Evolutionary conservation across 2,113 vertebrate species (phyloP).

Genomic region (Dryoscopus gambensis): DNA sequence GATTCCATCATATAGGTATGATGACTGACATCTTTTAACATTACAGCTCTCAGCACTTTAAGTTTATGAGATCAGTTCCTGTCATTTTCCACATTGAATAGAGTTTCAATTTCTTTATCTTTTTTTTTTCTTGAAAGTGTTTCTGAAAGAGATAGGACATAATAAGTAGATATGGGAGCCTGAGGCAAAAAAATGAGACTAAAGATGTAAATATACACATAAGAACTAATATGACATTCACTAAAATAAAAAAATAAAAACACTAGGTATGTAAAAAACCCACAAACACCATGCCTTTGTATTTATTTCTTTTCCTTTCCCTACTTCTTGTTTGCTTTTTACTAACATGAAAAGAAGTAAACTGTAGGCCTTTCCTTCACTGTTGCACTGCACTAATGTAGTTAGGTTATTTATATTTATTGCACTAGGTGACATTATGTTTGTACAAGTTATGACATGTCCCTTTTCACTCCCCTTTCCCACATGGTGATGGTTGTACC

Average conservation of each 20-base stretch:
- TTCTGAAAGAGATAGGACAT: background rate
- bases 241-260: background rate
- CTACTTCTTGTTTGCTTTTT: background rate
- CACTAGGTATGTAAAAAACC: background rate
- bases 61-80: background rate
- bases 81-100: background rate
- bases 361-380: background rate
- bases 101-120: background rate
- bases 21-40: background rate
- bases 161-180: background rate
- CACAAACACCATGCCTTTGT: rapidly evolving
- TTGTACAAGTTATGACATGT: no score
- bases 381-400: no score
- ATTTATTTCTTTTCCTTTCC: background rate
- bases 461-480: no score
- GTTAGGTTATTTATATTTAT: no score
- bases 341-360: background rate
- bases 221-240: background rate
- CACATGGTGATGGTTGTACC: no score
- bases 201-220: background rate
- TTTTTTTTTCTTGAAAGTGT: background rate
- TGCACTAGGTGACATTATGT: no score
- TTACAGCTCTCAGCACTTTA: background rate
- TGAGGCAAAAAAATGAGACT: background rate
- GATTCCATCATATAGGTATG: background rate